phyloP scores from a whole-genome alignment of 2,888 invertebrate genomes.

The Thymelicus acteon region DNA sequence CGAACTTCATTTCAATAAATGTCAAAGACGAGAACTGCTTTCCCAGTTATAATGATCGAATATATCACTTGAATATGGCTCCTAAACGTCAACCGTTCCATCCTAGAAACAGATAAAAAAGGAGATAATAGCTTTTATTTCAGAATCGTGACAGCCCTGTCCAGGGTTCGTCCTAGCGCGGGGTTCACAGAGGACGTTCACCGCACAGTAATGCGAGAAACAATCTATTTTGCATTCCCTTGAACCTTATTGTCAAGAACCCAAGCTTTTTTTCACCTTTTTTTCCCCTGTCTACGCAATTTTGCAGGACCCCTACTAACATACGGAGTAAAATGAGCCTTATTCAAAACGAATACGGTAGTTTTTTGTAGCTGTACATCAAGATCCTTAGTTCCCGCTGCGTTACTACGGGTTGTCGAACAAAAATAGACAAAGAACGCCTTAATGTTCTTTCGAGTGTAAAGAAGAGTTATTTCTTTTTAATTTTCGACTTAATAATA shows the following conservation, averaged over 20 bases:
- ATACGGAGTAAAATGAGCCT: conserved; percentile 33
- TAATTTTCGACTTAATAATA: conserved; percentile 50
- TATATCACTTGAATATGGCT: conserved; percentile 31
- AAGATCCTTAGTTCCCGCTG: conserved; percentile 68
- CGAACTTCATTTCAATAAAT: conserved; percentile 33
- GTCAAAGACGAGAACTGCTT: conserved; percentile 16
- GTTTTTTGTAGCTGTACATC: conserved; percentile 42
- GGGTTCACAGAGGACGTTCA: conserved; percentile 76
- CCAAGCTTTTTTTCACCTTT: conserved; percentile 44
- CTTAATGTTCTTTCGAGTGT: conserved; percentile 73
- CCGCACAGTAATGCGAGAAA: conserved; percentile 52
- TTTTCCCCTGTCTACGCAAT: conserved; percentile 41
- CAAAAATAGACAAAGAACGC: conserved; percentile 71
- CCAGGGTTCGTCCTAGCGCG: conserved; percentile 64
- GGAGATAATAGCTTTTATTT: conserved; percentile 44
- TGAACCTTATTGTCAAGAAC: conserved; percentile 35
- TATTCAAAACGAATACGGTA: conserved; percentile 43
- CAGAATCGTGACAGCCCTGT: conserved; percentile 75
- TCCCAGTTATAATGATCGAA: conserved; percentile 18
- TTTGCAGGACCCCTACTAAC: conserved; percentile 37
- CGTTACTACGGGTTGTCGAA: conserved; percentile 74
- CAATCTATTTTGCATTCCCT: conserved; percentile 34
- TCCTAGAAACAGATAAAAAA: conserved; percentile 51
- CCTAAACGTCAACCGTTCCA: conserved; percentile 25
- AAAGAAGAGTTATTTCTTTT: conserved; percentile 56